phyloP scores from a whole-genome alignment of 2,797 vertebrate species.

The Sarcoramphus papa region DNA sequence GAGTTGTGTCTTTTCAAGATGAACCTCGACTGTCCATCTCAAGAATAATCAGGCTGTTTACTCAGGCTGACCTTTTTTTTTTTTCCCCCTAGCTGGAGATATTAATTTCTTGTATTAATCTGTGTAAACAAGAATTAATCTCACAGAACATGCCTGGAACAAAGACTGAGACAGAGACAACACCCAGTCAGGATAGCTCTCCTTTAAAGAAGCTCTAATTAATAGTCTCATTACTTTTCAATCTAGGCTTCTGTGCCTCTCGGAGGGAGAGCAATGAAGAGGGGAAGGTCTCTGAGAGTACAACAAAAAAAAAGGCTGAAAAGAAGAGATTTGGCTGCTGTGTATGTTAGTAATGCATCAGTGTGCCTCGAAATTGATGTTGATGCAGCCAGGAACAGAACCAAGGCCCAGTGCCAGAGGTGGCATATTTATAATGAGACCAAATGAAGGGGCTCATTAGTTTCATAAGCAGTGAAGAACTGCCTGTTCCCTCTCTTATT shows the following conservation, averaged over 20 bases:
- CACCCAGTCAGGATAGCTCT: constrained; percentile 46
- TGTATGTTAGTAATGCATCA: constrained; percentile 63
- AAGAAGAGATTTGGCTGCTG: constrained; percentile 67
- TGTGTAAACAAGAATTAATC: constrained; percentile 33
- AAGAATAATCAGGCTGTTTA: neutral
- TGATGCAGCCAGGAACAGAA: constrained; percentile 64
- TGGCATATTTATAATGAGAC: constrained; percentile 67
- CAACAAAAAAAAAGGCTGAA: neutral
- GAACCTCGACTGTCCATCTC: neutral
- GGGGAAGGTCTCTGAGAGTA: neutral
- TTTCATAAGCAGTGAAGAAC: constrained; percentile 64
- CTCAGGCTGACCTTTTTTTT: neutral
- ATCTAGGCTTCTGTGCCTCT: constrained; percentile 68
- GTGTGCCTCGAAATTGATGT: constrained; percentile 67
- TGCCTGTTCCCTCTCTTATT: constrained; percentile 57
- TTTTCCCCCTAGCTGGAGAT: neutral
- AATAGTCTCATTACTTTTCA: constrained; percentile 84
- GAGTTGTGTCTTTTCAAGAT: neutral
- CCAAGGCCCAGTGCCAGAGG: constrained; percentile 61
- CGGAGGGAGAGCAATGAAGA: neutral
- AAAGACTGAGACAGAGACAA: constrained; percentile 42
- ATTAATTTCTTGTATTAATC: constrained; percentile 27
- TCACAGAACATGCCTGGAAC: neutral
- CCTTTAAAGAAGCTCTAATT: constrained; percentile 79
- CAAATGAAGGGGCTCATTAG: constrained; percentile 65